phyloP scores from a whole-genome alignment of 2,797 vertebrate genomes.

The Hyperoplus lanceolatus region DNA sequence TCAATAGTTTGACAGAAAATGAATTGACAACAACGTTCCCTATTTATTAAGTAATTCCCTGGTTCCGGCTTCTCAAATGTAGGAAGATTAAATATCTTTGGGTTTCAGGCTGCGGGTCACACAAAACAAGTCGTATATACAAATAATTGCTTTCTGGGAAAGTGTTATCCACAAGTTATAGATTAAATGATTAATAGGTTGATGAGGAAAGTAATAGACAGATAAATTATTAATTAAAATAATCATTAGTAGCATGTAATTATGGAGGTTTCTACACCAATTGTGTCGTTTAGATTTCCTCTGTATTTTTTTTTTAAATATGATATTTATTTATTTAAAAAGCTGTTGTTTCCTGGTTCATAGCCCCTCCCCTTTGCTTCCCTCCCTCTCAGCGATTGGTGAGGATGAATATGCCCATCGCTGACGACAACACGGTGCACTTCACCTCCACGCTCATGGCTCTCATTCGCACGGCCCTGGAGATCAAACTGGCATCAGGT shows the following conservation, averaged over 20 bases:
- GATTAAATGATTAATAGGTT: neutral
- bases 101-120: neutral
- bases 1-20: neutral
- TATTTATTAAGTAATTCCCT: neutral
- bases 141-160: neutral
- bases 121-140: constrained; percentile 5
- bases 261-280: neutral
- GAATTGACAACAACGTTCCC: neutral
- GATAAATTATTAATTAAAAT: neutral
- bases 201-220: neutral
- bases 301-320: neutral
- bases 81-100: constrained; percentile 6
- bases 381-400: constrained; percentile 90
- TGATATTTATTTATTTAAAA: neutral
- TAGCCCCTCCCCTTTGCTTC: constrained; percentile 32
- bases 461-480: constrained; percentile 95
- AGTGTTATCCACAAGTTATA: neutral
- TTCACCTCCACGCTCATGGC: constrained; percentile 99
- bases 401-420: constrained; percentile 99
- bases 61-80: neutral
- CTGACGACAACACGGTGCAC: constrained; percentile 92
- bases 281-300: neutral
- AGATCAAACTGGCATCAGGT: constrained; percentile 98
- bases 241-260: neutral
- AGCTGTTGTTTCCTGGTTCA: constrained; percentile 30